These are phyloP conservation scores for Acanthosepion pharaonis DNA, from an alignment of 2,888 invertebrate species.

Conservation along the genomic window DNA sequence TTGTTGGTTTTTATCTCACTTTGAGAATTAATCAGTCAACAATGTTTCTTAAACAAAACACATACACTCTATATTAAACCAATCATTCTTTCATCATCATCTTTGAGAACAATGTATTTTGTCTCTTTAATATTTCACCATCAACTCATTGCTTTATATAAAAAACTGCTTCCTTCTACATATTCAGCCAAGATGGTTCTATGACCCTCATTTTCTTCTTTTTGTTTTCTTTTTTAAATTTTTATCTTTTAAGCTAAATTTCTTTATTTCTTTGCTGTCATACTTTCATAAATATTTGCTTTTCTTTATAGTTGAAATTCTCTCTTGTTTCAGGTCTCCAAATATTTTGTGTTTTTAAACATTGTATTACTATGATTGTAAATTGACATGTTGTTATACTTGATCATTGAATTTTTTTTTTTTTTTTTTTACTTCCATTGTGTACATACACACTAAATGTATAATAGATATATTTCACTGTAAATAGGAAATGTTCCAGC, in stretches of 20 bases:
- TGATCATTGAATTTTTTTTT: neutral
- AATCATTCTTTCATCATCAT: neutral
- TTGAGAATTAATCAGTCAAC: neutral
- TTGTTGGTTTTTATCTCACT: neutral
- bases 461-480: conserved; percentile 20
- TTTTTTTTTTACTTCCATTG: neutral
- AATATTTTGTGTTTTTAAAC: conserved; percentile 33
- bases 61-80: too few species aligned
- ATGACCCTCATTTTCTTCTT: neutral
- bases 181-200: neutral
- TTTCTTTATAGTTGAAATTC: neutral
- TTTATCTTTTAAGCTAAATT: neutral
- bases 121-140: neutral
- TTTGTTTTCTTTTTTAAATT: neutral
- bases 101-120: neutral
- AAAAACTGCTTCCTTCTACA: neutral
- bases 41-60: neutral
- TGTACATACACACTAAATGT: conserved; percentile 33
- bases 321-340: conserved; percentile 2
- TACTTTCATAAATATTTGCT: neutral
- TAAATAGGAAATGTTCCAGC: conserved; percentile 1
- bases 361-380: neutral
- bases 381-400: conserved; percentile 33
- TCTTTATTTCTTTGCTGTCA: neutral
- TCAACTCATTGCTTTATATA: neutral